phyloP scores from a whole-genome alignment of 92 coral and sea anemone genomes.

The Anthopleura xanthogrammica region DNA sequence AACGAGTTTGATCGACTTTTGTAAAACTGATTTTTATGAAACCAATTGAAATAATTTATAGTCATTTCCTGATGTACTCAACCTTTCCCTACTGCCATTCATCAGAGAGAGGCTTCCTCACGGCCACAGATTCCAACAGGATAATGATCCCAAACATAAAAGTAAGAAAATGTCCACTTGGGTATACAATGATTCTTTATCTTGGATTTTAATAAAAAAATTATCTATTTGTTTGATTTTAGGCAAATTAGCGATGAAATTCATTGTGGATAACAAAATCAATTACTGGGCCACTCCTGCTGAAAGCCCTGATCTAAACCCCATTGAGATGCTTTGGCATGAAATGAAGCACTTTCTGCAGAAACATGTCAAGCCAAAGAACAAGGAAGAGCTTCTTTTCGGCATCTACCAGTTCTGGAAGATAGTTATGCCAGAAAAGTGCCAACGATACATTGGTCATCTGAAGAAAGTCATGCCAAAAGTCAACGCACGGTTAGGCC shows the following conservation, averaged over 20 bases:
- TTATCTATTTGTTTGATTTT: constrained; percentile 4
- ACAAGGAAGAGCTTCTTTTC: constrained; percentile 43
- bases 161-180: constrained; percentile 4
- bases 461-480: constrained; percentile 41
- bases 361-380: constrained; percentile 32
- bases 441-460: constrained; percentile 32
- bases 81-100: constrained; percentile 29
- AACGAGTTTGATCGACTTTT: not conserved
- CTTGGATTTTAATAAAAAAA: not conserved
- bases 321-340: not conserved
- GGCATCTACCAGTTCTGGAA: constrained; percentile 47
- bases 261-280: constrained; percentile 18
- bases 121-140: constrained; percentile 44
- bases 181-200: not conserved
- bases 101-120: constrained; percentile 40
- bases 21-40: not conserved
- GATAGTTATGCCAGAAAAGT: constrained; percentile 33
- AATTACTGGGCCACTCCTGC: constrained; percentile 33
- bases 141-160: constrained; percentile 24
- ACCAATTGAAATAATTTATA: not conserved
- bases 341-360: constrained; percentile 37
- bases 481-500: constrained; percentile 29
- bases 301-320: constrained; percentile 16
- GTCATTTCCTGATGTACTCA: not conserved
- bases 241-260: constrained; percentile 29